A percentile compares a stretch with the other conserved stretches of the same genome.
Conservation (phyloP, 2,888 invertebrate genomes). For the Brachyopa scutellaris region DNA sequence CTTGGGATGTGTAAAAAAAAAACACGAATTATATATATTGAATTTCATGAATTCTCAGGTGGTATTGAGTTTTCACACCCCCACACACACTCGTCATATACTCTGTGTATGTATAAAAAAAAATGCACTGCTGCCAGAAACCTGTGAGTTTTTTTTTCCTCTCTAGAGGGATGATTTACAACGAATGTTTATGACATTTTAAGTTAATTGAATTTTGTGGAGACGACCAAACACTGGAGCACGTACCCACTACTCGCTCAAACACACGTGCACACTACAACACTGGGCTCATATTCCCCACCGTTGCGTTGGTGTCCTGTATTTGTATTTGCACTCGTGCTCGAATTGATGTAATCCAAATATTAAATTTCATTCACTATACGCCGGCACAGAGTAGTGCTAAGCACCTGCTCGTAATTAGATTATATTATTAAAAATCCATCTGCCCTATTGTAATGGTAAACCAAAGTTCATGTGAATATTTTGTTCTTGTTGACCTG, state of each 20-base stretch:
- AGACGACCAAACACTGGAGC: conserved; percentile 49
- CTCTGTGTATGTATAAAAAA: too few relatives aligned
- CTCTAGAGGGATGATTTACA: conserved; percentile 55
- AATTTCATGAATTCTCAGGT: conserved; percentile 59
- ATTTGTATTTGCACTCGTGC: background rate
- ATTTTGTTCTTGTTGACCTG: background rate
- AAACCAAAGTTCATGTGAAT: conserved; percentile 45
- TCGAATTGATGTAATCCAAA: conserved; percentile 62
- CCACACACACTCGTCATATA: conserved; percentile 22
- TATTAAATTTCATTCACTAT: conserved; percentile 65
- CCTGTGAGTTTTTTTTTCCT: conserved; percentile 24
- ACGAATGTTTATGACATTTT: conserved; percentile 70
- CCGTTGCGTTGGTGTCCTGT: too few relatives aligned
- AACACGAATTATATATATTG: conserved; percentile 33
- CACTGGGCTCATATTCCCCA: background rate
- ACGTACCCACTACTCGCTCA: conserved; percentile 42
- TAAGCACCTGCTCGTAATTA: conserved; percentile 42
- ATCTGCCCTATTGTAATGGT: conserved; percentile 42
- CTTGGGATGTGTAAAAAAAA: conserved; percentile 17
- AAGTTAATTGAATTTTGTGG: conserved; percentile 70
- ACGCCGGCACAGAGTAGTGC: background rate
- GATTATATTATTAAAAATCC: conserved; percentile 43
- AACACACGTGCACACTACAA: background rate
- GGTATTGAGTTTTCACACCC: background rate
- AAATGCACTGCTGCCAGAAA: conserved; percentile 25